Evolutionary conservation across 1,140 invertebrate species (phyloP).

Genomic region (Anoplolepis gracilipes): DNA sequence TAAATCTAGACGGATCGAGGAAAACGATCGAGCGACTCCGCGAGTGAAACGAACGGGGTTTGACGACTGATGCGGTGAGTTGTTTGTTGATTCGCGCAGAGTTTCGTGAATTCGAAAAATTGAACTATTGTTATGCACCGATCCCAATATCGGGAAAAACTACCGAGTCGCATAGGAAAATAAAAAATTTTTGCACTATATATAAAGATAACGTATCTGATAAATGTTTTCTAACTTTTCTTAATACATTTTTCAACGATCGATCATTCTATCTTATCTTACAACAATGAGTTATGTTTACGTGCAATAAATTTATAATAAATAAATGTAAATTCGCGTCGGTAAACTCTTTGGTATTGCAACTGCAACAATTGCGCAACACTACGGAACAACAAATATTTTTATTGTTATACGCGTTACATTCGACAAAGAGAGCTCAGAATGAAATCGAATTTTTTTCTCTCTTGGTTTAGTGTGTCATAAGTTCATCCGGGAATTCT

Average conservation of each 20-base stretch:
- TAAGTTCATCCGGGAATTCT: neutral
- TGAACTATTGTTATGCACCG: conserved; percentile 31
- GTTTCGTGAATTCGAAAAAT: conserved; percentile 43
- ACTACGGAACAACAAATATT: neutral
- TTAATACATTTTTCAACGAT: neutral
- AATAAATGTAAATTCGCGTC: neutral
- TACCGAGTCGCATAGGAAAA: conserved; percentile 4
- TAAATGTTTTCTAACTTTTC: neutral
- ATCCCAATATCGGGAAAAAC: neutral
- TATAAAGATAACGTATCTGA: neutral
- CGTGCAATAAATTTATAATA: neutral
- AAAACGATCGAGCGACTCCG: conserved; percentile 32
- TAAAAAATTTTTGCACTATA: too few species aligned
- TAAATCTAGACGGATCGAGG: conserved; percentile 27
- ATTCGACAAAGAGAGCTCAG: neutral
- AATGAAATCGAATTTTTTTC: neutral
- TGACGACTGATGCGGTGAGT: neutral
- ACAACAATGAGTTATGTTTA: neutral
- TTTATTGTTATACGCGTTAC: neutral
- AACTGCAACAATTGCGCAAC: neutral
- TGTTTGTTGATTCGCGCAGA: conserved; percentile 23
- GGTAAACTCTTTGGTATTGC: neutral
- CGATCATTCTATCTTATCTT: neutral
- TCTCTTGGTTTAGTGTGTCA: neutral
- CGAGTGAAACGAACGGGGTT: conserved; percentile 23